Evolutionary conservation across 2,113 vertebrate species (phyloP), one percentile per base, ranked within the genome.

Genomic region (Fregetta grallaria): DNA sequence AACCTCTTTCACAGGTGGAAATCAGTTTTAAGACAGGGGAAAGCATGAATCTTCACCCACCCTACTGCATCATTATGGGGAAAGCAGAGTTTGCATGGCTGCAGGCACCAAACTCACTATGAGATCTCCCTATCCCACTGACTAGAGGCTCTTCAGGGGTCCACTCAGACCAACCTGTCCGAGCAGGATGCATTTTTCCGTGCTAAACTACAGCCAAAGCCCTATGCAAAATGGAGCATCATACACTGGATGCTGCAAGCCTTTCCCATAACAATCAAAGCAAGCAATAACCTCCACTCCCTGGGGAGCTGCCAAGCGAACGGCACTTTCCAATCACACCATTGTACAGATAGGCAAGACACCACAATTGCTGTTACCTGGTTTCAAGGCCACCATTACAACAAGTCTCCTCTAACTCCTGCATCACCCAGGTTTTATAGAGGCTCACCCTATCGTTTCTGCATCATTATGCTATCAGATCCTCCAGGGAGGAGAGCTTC

Each of bases 31-130:
- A n/a, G 72, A 22, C 18, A 17, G 71, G 25, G 15, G 6, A 76
- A 42, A 27, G 27, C 23, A 16, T 7, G 40, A 59, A 15, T 49
- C 67, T 25, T 11, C 71, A 15, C 11, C 42, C 1, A 1, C 44
- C 19, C 68, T 6, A 2, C 0, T 20, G 23, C 52, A 32, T 5
- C 1, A 0, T 34, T 38, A 21, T 2, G 7, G 44, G 18, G 45
- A 52, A 42, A 34, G 61, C 2, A 22, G 36, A 38, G 19, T 13
- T n/a, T 1, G 2, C 58, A 8, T 5, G 15, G 49, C 70, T 71
- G n/a, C 49, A 7, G 38, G 73, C 49, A 66, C 59, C 63, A 38
- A 9, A 4, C 18, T n/a, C 16, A 2, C 19, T 2, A 12, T 0
- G 1, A 15, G 19, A 61, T 20, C 10, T 19, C 27, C 32, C 25